A percentile compares a stretch with the other conserved stretches of the same genome.
These are phyloP conservation scores for Motacilla alba DNA, from an alignment of 2,113 vertebrate genomes.

Conservation along the genomic window DNA sequence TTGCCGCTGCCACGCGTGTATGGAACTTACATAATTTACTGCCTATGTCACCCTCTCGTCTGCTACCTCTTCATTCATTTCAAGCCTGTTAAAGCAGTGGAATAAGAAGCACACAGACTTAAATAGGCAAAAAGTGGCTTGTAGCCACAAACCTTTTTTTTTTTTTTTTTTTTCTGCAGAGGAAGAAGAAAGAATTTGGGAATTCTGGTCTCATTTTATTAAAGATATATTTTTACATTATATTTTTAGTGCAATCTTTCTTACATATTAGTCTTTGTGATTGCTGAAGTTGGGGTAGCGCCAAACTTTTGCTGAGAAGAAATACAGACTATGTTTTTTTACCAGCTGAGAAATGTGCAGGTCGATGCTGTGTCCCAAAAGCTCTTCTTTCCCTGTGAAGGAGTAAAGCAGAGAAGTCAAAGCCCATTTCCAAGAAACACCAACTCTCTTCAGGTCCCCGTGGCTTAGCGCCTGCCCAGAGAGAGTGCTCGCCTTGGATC, in stretches of 20 bases:
- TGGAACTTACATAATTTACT: neutral
- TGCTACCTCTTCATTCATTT: slow-evolving; percentile 19
- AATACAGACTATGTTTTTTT: neutral
- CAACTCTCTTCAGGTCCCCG: neutral
- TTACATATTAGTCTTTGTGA: neutral
- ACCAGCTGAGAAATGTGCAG: neutral
- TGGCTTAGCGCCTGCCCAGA: neutral
- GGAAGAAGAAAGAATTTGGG: slow-evolving; percentile 15
- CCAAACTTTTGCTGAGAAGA: neutral
- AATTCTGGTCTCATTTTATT: slow-evolving; percentile 44
- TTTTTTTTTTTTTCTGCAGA: slow-evolving; percentile 16
- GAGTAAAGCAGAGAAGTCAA: neutral
- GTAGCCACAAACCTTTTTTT: neutral
- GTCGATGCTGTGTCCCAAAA: neutral
- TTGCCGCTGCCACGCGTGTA: neutral
- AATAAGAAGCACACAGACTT: slow-evolving; percentile 14
- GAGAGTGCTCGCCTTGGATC: neutral
- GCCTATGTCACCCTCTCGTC: neutral
- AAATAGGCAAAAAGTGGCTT: slow-evolving; percentile 20
- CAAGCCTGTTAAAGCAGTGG: slow-evolving; percentile 1
- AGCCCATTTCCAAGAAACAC: neutral
- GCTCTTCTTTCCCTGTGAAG: neutral
- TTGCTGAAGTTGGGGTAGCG: neutral
- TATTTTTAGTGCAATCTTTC: neutral
- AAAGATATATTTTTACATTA: slow-evolving; percentile 54